A percentile compares a stretch with the other conserved stretches of the same genome.
Conservation (phyloP, 2,888 invertebrate genomes). For the Drosophila kuntzei region DNA sequence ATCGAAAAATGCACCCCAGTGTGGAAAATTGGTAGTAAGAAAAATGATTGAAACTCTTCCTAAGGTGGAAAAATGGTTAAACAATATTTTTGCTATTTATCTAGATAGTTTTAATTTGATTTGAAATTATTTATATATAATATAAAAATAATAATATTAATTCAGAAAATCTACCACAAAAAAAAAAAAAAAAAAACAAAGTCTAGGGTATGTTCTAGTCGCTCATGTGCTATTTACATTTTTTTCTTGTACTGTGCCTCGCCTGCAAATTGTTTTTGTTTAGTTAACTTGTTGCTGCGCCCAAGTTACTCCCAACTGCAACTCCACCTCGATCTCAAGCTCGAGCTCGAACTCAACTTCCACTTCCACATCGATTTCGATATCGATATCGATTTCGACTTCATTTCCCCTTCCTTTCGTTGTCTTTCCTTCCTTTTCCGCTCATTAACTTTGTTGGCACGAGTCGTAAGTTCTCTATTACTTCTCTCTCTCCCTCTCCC, state of each 20-base stretch:
- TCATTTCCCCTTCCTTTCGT: constrained; percentile 9
- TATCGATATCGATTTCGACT: not conserved
- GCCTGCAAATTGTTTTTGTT: constrained; percentile 16
- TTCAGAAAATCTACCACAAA: too few relatives aligned
- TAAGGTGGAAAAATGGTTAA: too few relatives aligned
- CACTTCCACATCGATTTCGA: constrained; percentile 12
- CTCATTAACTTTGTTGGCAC: constrained; percentile 48
- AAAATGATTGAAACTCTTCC: too few relatives aligned
- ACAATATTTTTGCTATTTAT: too few relatives aligned
- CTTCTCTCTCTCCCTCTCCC: not conserved
- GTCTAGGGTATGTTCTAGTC: constrained; percentile 26
- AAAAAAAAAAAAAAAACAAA: too few relatives aligned
- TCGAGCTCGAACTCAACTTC: constrained; percentile 12
- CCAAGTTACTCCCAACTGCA: constrained; percentile 12
- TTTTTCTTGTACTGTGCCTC: not conserved
- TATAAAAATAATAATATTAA: too few relatives aligned
- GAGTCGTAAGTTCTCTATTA: constrained; percentile 10
- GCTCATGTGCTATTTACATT: constrained; percentile 12
- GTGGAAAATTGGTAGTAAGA: not conserved
- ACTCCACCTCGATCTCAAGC: not conserved
- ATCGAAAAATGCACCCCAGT: not conserved
- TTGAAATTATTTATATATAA: too few relatives aligned
- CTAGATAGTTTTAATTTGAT: too few relatives aligned
- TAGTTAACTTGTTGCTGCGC: constrained; percentile 26
- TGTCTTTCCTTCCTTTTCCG: constrained; percentile 30